These are phyloP conservation scores for Epizoanthus stellaris DNA, from an alignment of 92 coral and sea anemone genomes.

Conservation along the genomic window DNA sequence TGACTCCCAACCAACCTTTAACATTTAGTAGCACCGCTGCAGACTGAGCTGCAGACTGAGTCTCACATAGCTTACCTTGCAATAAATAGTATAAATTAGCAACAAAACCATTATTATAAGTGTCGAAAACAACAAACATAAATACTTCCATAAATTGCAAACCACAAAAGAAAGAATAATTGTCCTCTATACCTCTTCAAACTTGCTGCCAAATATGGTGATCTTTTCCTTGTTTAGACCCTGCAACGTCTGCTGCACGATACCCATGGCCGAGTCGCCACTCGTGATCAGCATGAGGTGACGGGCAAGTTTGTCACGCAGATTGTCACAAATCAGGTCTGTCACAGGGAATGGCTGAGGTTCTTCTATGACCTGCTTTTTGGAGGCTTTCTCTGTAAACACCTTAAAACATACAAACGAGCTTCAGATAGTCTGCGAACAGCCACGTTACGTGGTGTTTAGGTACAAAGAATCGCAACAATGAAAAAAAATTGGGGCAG, in stretches of 20 bases:
- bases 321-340: conserved; percentile 46
- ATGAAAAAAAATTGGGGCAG: too few species aligned
- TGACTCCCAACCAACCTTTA: too few species aligned
- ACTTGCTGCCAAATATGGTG: conserved; percentile 54
- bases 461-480: too few species aligned
- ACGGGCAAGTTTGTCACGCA: conserved; percentile 49
- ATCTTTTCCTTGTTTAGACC: conserved; percentile 33
- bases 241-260: conserved; percentile 26
- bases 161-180: neutral
- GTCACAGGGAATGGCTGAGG: conserved; percentile 45
- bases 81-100: too few species aligned
- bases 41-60: too few species aligned
- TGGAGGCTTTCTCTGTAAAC: conserved; percentile 31
- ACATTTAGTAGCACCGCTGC: too few species aligned
- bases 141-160: neutral
- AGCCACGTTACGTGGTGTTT: too few species aligned
- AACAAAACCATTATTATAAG: too few species aligned
- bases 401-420: too few species aligned
- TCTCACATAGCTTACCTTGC: too few species aligned
- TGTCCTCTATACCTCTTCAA: conserved; percentile 32
- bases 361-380: conserved; percentile 2
- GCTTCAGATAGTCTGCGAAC: too few species aligned
- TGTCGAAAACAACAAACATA: too few species aligned
- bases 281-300: conserved; percentile 54
- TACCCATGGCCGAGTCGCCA: conserved; percentile 57